Conservation (phyloP, 2,113 vertebrate genomes). For the Sylvicapra grimmia region DNA sequence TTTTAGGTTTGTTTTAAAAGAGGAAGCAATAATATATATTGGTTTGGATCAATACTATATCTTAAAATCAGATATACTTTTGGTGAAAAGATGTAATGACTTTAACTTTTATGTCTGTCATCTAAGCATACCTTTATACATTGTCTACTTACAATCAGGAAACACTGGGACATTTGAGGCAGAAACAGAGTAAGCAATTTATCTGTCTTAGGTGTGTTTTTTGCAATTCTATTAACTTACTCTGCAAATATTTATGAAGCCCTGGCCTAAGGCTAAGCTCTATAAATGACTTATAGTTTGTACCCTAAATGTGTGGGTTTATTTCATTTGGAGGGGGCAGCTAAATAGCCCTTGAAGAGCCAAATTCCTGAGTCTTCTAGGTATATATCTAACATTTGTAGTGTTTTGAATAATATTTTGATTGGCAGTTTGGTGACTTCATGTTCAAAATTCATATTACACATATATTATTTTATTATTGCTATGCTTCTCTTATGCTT, state of each 20-base stretch:
- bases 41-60: neutral
- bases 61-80: conserved; percentile 23
- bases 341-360: neutral
- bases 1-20: neutral
- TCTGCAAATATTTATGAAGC: conserved; percentile 22
- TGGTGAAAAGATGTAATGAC: neutral
- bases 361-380: neutral
- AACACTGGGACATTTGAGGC: neutral
- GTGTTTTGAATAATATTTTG: neutral
- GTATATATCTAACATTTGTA: neutral
- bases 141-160: neutral
- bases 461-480: neutral
- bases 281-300: neutral
- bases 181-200: neutral
- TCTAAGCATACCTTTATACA: neutral
- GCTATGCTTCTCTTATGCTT: neutral
- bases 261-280: neutral
- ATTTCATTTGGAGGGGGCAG: neutral
- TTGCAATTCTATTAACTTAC: neutral
- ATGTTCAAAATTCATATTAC: neutral
- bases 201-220: neutral
- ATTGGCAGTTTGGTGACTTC: neutral
- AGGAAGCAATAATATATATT: neutral
- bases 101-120: neutral
- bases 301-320: neutral